A percentile compares a stretch with the other conserved stretches of the same genome.
Evolutionary conservation across 2,888 invertebrate genomes (phyloP).

Genomic region (Eristalis pertinax): DNA sequence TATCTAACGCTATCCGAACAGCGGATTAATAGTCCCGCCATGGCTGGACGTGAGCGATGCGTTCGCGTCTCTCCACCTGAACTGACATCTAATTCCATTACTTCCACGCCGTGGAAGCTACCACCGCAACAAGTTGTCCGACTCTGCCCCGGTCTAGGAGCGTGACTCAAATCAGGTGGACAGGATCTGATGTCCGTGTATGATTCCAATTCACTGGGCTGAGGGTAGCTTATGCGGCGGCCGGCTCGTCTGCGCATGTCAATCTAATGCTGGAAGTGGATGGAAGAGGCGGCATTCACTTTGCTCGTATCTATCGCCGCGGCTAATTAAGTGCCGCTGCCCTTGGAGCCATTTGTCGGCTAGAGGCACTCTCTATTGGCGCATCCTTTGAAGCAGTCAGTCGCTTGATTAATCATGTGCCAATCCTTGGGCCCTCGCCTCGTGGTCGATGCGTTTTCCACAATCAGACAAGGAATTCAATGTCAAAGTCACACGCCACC

Average conservation of each 20-base stretch:
- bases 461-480: slow-evolving; percentile 72
- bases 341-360: slow-evolving; percentile 67
- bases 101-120: slow-evolving; percentile 59
- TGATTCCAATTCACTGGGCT: slow-evolving; percentile 69
- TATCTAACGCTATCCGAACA: slow-evolving; percentile 44
- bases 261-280: slow-evolving; percentile 67
- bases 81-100: slow-evolving; percentile 68
- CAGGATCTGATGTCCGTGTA: slow-evolving; percentile 68
- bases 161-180: slow-evolving; percentile 64
- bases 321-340: slow-evolving; percentile 67
- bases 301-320: slow-evolving; percentile 59
- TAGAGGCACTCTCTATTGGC: slow-evolving; percentile 45
- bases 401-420: slow-evolving; percentile 67
- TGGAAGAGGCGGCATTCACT: slow-evolving; percentile 39
- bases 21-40: slow-evolving; percentile 62
- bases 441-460: slow-evolving; percentile 33
- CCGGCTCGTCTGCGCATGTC: slow-evolving; percentile 27
- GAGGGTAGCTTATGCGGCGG: slow-evolving; percentile 27
- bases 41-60: slow-evolving; percentile 58
- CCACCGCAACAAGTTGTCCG: slow-evolving; percentile 36
- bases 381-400: slow-evolving; percentile 60
- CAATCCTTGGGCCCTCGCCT: slow-evolving; percentile 56
- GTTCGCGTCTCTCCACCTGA: slow-evolving; percentile 49
- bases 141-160: slow-evolving; percentile 13
- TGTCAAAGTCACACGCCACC: slow-evolving; percentile 69